Evolutionary conservation across 92 coral and sea anemone genomes (phyloP), one percentile per base, ranked within the genome.

Genomic region (Siderastrea radians): DNA sequence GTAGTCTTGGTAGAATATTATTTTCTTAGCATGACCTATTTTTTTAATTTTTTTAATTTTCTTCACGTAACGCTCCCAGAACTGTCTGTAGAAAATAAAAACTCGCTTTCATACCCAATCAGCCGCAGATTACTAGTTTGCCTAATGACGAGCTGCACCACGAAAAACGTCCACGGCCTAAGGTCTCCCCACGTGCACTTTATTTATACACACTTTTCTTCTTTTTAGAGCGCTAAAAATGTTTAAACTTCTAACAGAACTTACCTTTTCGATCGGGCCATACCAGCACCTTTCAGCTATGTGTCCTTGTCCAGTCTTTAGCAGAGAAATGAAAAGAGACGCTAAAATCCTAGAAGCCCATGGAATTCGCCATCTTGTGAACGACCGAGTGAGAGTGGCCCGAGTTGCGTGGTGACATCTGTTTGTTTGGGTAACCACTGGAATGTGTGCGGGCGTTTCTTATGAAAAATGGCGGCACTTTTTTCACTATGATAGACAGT

Each of bases 181-280:
- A 26, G 38, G 38, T 26, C 38, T 26, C 38, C 38, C 38, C 38
- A 26, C 38, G 38, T 26, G 38, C 38, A 26, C 38, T 26, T 26
- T 26, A 26, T 57, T 57, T 8, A 57, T 14, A 26, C 17, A 7
- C 9, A 17, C 19, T 17, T 12, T 75, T 63, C 49, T 48, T 73
- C 82, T n/a, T 16, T 63, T 10, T 76, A 62, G 53, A 49, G 8
- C 74, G 44, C n/a, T 15, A 49, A 72, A 49, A 14, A 7, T 43
- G 1, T 15, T 14, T 17, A 1, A 10, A 38, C 38, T 66, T 38
- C 3, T 49, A 19, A 55, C 43, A 13, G 16, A 61, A 74, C 84
- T 69, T 69, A 91, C 97, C 97, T 94, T 84, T 90, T 94, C 15
- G 92, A 61, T 59, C 97, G 95, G 68, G 90, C 92, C 97, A 94